phyloP scores from a whole-genome alignment of 64 coral and sea anemone species.

The Orbicella faveolata region DNA sequence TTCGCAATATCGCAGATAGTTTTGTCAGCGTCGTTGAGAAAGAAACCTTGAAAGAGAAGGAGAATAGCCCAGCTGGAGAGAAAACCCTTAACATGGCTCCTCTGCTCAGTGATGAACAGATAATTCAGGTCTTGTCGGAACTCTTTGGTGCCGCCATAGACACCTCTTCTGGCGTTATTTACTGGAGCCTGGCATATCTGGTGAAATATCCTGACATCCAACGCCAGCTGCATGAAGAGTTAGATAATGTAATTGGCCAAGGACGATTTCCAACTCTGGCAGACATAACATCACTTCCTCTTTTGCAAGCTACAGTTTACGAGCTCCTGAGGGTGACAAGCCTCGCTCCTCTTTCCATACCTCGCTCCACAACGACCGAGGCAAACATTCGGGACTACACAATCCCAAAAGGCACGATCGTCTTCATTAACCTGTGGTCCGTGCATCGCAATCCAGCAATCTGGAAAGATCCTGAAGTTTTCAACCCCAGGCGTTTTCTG shows the following conservation, averaged over 20 bases:
- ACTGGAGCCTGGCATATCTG: slow-evolving; percentile 31
- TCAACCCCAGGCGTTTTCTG: slow-evolving; percentile 34
- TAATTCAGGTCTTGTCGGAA: neutral
- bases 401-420: slow-evolving; percentile 34
- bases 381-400: neutral
- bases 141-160: slow-evolving; percentile 10
- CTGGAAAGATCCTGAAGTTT: slow-evolving; percentile 36
- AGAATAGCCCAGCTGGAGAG: neutral
- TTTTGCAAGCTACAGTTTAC: slow-evolving; percentile 21
- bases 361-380: slow-evolving; percentile 24
- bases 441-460: slow-evolving; percentile 18
- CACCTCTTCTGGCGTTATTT: neutral
- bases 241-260: slow-evolving; percentile 14
- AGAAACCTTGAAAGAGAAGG: neutral
- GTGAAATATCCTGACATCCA: slow-evolving; percentile 24
- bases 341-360: neutral
- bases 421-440: slow-evolving; percentile 37
- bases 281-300: slow-evolving; percentile 20
- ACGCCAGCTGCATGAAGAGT: slow-evolving; percentile 1
- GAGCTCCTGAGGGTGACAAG: slow-evolving; percentile 24
- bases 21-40: slow-evolving; percentile 10
- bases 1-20: slow-evolving; percentile 49
- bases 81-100: neutral
- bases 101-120: slow-evolving; percentile 7
- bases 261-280: neutral